These are phyloP conservation scores for Apoda limacodes DNA, from an alignment of 2,888 invertebrate species.

Conservation along the genomic window DNA sequence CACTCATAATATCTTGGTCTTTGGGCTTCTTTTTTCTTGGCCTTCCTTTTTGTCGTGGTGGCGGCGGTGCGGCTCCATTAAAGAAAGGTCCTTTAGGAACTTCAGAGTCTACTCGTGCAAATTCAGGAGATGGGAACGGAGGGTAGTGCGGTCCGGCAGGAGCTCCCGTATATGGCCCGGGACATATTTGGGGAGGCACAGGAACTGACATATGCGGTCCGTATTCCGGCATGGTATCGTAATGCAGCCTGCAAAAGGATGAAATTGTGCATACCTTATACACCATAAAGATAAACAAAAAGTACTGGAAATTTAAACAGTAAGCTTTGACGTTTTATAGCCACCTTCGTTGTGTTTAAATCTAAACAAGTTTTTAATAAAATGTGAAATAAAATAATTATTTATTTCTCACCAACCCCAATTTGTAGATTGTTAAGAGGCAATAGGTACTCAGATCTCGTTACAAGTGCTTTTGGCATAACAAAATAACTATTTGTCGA, in stretches of 20 bases:
- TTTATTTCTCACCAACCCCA: too few species aligned
- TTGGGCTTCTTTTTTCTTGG: constrained; percentile 94
- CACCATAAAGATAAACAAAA: too few species aligned
- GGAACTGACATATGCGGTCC: constrained; percentile 67
- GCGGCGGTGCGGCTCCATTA: constrained; percentile 65
- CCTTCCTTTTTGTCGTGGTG: constrained; percentile 92
- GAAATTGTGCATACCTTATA: too few species aligned
- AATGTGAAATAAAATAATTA: too few species aligned
- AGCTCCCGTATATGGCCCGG: constrained; percentile 65
- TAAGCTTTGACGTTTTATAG: too few species aligned
- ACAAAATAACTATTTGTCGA: too few species aligned
- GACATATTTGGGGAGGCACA: constrained; percentile 69
- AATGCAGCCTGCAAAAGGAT: constrained; percentile 47
- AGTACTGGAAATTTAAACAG: too few species aligned
- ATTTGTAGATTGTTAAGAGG: too few species aligned
- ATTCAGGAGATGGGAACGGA: constrained; percentile 71
- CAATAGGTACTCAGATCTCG: too few species aligned
- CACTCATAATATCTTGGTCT: constrained; percentile 87
- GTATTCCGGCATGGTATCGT: constrained; percentile 68
- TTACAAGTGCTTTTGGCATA: too few species aligned
- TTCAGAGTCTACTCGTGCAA: constrained; percentile 59
- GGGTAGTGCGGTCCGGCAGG: constrained; percentile 59
- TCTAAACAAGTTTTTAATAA: too few species aligned
- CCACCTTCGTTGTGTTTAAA: too few species aligned
- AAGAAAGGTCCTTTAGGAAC: constrained; percentile 68